Conservation (phyloP, 2,888 invertebrate species). For the Brenthis daphne region DNA sequence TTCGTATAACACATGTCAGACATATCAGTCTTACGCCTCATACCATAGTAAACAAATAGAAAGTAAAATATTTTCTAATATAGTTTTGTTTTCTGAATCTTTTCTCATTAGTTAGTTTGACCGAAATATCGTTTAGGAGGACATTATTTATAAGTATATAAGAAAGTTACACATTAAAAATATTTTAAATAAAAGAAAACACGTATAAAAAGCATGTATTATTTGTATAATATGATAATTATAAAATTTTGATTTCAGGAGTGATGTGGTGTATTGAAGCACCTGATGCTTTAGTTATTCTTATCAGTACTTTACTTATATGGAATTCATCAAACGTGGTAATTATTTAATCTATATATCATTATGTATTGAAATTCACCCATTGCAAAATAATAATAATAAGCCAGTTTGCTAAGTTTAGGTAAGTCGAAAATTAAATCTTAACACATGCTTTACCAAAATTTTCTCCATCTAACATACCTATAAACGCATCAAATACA, state of each 20-base stretch:
- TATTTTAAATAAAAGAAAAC: no score
- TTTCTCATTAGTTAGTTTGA: no score
- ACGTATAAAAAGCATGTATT: neutral
- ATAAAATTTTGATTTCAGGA: slow-evolving; percentile 49
- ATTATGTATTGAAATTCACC: no score
- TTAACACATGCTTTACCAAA: slow-evolving; percentile 83
- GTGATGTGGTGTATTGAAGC: slow-evolving; percentile 72
- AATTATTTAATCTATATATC: slow-evolving; percentile 26
- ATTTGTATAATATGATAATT: neutral
- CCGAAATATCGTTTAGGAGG: no score
- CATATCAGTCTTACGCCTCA: no score
- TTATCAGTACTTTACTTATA: slow-evolving; percentile 64
- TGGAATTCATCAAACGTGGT: slow-evolving; percentile 67
- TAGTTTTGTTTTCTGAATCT: no score
- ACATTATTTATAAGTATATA: no score
- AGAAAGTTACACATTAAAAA: no score
- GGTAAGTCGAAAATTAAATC: slow-evolving; percentile 50
- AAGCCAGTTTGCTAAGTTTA: neutral
- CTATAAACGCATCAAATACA: slow-evolving; percentile 83
- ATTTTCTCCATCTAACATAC: slow-evolving; percentile 75
- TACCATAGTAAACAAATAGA: no score
- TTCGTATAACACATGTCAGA: no score
- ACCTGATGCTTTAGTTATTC: slow-evolving; percentile 60
- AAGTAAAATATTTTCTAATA: no score
- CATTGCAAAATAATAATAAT: neutral